These are phyloP conservation scores for Calliphora vicina DNA, from an alignment of 1,140 invertebrate genomes.

Conservation along the genomic window DNA sequence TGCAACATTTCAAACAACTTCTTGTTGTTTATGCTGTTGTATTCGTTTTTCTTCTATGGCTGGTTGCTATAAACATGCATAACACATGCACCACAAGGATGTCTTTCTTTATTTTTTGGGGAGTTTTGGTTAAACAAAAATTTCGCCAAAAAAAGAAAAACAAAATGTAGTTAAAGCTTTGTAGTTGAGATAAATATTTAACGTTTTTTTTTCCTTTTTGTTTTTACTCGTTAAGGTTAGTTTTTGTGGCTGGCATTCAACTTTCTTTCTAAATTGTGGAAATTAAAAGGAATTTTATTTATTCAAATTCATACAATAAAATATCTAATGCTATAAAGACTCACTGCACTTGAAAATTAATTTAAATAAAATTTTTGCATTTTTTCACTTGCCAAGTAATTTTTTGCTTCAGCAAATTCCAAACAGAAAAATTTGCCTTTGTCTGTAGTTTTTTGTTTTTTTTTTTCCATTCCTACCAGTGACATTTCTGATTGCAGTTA, in stretches of 20 bases:
- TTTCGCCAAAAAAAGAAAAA: not conserved
- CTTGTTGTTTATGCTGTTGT: not conserved
- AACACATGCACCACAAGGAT: not conserved
- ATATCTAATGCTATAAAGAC: too few relatives aligned
- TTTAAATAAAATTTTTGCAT: constrained; percentile 25
- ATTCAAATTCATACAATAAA: not conserved
- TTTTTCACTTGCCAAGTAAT: not conserved
- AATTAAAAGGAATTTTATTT: constrained; percentile 22
- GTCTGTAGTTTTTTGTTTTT: not conserved
- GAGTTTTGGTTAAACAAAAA: not conserved
- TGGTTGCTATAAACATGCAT: not conserved
- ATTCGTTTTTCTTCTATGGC: not conserved
- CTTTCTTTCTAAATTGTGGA: constrained; percentile 11
- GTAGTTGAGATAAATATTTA: constrained; percentile 20
- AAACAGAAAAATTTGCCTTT: not conserved
- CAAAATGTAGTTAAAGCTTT: not conserved
- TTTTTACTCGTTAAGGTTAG: not conserved
- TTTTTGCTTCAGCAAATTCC: not conserved
- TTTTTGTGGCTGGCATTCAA: not conserved
- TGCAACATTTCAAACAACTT: constrained; percentile 34
- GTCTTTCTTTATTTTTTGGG: not conserved
- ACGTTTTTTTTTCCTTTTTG: not conserved
- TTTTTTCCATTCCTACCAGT: not conserved
- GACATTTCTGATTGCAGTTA: not conserved
- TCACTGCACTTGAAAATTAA: constrained; percentile 29